Evolutionary conservation across 2,113 vertebrate genomes (phyloP).

Genomic region (Periophthalmodon schlosseri): DNA sequence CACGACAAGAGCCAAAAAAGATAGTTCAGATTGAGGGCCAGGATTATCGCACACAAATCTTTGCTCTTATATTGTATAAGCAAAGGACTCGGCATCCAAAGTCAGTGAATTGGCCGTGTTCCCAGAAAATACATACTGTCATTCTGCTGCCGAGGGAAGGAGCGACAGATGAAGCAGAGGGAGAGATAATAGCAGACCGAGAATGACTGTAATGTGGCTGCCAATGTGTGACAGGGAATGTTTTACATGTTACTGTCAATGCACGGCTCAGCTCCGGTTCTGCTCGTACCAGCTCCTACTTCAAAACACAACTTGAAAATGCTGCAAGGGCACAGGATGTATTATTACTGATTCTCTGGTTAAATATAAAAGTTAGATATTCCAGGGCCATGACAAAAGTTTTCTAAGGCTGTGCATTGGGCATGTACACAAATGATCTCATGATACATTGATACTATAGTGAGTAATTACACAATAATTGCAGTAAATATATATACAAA

Average conservation of each 20-base stretch:
- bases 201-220: slow-evolving; percentile 51
- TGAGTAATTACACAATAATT: not conserved
- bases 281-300: slow-evolving; percentile 29
- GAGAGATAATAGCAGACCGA: slow-evolving; percentile 50
- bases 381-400: slow-evolving; percentile 33
- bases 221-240: slow-evolving; percentile 59
- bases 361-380: slow-evolving; percentile 46
- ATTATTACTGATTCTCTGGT: slow-evolving; percentile 47
- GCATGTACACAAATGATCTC: not conserved
- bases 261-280: slow-evolving; percentile 33
- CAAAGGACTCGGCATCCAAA: slow-evolving; percentile 79
- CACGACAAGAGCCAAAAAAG: slow-evolving; percentile 63
- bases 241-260: slow-evolving; percentile 54
- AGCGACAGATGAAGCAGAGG: slow-evolving; percentile 45
- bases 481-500: not conserved
- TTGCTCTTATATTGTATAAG: slow-evolving; percentile 73
- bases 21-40: slow-evolving; percentile 68
- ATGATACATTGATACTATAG: not conserved
- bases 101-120: slow-evolving; percentile 76
- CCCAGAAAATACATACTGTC: slow-evolving; percentile 69
- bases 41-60: slow-evolving; percentile 79
- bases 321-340: slow-evolving; percentile 45
- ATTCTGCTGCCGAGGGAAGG: slow-evolving; percentile 44
- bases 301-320: slow-evolving; percentile 26
- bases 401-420: not conserved